phyloP scores from a whole-genome alignment of 1,140 invertebrate species.

The Caenorhabditis inopinata region DNA sequence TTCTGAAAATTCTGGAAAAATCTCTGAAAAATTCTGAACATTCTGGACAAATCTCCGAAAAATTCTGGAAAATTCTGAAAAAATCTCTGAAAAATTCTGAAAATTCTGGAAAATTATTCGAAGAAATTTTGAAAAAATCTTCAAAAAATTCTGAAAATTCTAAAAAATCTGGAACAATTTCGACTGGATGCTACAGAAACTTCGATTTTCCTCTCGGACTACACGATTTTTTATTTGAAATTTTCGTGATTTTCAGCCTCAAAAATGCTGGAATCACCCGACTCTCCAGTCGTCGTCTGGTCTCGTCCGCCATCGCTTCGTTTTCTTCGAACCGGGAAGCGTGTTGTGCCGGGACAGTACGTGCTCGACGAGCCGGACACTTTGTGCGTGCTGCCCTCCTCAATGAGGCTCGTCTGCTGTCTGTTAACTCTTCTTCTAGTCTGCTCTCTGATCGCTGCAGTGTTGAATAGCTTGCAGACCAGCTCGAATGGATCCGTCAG shows the following conservation, averaged over 20 bases:
- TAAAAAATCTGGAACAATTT: no score
- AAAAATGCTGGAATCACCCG: constrained; percentile 3
- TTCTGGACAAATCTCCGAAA: no score
- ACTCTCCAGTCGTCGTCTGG: constrained; percentile 5
- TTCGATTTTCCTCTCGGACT: no score
- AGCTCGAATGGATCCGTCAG: constrained; percentile 3
- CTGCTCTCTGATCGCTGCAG: background rate
- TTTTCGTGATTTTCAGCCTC: background rate
- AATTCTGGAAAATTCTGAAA: no score
- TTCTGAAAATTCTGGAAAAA: no score
- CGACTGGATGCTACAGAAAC: no score
- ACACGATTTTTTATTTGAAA: no score
- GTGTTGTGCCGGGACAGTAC: background rate
- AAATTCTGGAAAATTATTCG: no score
- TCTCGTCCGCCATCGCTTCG: background rate
- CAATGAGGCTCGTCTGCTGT: background rate
- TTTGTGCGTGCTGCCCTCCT: background rate
- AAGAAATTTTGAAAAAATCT: no score
- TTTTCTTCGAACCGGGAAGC: background rate
- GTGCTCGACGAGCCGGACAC: constrained; percentile 15
- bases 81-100: no score
- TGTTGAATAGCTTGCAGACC: background rate
- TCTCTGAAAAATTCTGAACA: no score
- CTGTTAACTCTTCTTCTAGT: background rate
- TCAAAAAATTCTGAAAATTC: no score